Evolutionary conservation across 35 echinoderm and acorn worm species (phyloP), one percentile per base, ranked within the genome.

Genomic region (Ptychodera flava): DNA sequence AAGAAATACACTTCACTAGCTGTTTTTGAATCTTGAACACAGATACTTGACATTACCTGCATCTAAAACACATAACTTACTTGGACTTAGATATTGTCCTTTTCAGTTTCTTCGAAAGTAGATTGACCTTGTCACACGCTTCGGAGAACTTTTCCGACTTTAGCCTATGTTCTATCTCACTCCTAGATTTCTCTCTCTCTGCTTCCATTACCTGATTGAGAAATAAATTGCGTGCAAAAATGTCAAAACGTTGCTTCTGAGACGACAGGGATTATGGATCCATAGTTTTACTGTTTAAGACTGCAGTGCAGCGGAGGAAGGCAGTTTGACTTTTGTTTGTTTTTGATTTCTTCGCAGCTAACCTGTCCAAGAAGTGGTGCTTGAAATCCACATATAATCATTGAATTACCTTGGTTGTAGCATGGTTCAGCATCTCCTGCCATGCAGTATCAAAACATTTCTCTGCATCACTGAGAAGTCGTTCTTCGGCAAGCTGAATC

Each of bases 401-500:
- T 2, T 85, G 31, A 76, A 83, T 27, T 87, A 97, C 95, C 90
- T 91, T 97, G 0, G 36, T 38, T 28, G 95, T 97, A 27, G 95
- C 90, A 32, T 93, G 90, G 84, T 97, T 97, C 0, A 97, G 79
- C 89, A 97, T 89, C 45, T 97, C 95, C 52, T 97, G 95, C 16
- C 93, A 77, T 22, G 95, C 95, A 0, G 92, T 85, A 79, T 97
- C 92, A 84, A 97, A 97, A 34, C 87, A 78, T 77, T 91, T 77
- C 32, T 85, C 85, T 53, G 84, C 89, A 6, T 89, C 81, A 27
- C 81, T 52, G 31, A 34, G 45, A 34, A 33, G 32, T 34, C 83
- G 76, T 31, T 90, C 89, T 77, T 97, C 95, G 0, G 95, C 95
- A 16, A 88, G 88, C 12, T 86, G 78, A 29, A 97, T 97, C 0